Conservation (phyloP, 2,888 invertebrate species). For the Plagiodera versicolora region DNA sequence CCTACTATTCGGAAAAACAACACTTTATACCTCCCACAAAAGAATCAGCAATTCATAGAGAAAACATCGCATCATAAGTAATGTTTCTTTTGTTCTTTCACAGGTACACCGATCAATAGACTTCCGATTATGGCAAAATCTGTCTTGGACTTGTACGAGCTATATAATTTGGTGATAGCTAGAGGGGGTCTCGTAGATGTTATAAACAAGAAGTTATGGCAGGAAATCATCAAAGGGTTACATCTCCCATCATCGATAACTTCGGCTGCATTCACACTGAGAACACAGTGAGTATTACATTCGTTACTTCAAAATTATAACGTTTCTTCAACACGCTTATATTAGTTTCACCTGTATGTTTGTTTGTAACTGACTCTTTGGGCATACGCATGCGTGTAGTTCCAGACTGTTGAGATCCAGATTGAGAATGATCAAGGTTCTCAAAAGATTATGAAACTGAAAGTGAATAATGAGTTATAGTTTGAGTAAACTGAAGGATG, state of each 20-base stretch:
- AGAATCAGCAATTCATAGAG: no score
- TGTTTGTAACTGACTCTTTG: no score
- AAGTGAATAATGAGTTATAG: no score
- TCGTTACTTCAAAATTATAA: neutral
- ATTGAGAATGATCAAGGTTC: no score
- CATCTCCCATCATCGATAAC: slow-evolving; percentile 98
- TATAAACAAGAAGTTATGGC: slow-evolving; percentile 99
- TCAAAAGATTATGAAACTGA: no score
- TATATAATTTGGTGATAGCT: slow-evolving; percentile 96
- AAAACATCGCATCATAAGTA: no score
- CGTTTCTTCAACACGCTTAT: no score
- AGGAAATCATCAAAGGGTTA: slow-evolving; percentile 99
- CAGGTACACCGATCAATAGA: slow-evolving; percentile 98
- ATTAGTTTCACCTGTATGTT: no score
- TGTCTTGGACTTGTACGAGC: slow-evolving; percentile 94
- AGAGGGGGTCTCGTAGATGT: slow-evolving; percentile 98
- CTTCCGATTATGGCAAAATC: slow-evolving; percentile 99
- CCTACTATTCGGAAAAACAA: slow-evolving; percentile 42
- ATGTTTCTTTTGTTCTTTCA: slow-evolving; percentile 45
- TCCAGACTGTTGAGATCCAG: no score
- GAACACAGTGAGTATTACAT: slow-evolving; percentile 86
- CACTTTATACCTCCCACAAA: slow-evolving; percentile 19
- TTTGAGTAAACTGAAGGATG: no score
- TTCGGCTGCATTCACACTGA: slow-evolving; percentile 96
- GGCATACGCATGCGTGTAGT: no score